Percentiles rank a stretch among this genome's conserved stretches.
Conservation (phyloP, 2,797 vertebrate species). For the Aphelocoma californica region DNA sequence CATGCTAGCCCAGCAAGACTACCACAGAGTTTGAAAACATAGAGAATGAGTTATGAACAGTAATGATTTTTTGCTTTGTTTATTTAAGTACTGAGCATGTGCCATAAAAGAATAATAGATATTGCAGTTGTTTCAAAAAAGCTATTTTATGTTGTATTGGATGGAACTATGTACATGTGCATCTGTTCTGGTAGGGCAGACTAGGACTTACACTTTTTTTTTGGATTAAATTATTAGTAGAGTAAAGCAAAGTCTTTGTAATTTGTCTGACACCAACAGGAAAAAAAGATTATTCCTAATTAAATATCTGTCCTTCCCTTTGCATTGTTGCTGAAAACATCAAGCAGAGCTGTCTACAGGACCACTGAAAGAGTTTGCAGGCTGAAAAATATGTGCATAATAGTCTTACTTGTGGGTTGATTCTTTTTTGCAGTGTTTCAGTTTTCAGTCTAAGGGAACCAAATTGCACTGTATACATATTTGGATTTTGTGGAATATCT, state of each 20-base stretch:
- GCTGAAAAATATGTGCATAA: background rate
- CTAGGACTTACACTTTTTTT: background rate
- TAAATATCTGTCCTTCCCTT: background rate
- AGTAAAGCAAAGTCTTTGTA: background rate
- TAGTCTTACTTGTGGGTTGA: background rate
- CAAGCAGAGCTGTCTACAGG: background rate
- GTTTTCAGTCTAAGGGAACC: background rate
- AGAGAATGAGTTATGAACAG: slow-evolving; percentile 47
- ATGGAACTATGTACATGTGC: background rate
- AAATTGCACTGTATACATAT: background rate
- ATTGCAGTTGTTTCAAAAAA: slow-evolving; percentile 9
- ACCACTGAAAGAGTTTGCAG: background rate
- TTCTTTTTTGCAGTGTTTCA: background rate
- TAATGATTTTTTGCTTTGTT: slow-evolving; percentile 20
- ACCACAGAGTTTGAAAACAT: slow-evolving; percentile 28
- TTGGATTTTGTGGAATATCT: background rate
- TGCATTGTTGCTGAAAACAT: background rate
- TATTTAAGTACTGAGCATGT: slow-evolving; percentile 27
- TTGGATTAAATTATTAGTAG: background rate
- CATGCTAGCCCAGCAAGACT: background rate
- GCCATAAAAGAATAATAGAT: slow-evolving; percentile 20
- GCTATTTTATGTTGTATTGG: background rate
- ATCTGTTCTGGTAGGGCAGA: background rate
- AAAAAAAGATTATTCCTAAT: background rate
- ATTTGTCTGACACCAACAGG: slow-evolving; percentile 4